Evolutionary conservation across 2,888 invertebrate genomes (phyloP), one percentile per base, ranked within the genome.

Genomic region (Tineola bisselliella): DNA sequence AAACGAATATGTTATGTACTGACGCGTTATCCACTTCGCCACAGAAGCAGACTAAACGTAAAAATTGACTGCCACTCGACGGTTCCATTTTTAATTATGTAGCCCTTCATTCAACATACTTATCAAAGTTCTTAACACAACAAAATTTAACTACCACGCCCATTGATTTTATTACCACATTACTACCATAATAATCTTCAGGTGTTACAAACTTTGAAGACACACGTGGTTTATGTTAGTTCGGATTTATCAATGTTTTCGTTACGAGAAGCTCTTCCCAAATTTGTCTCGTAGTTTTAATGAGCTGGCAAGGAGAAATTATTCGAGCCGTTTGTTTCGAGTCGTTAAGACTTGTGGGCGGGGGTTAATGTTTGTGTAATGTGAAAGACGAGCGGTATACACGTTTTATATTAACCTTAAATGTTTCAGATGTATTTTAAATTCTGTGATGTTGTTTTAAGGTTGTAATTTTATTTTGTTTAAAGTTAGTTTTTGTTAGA

Each of bases 261-360:
- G 58, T 56, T 56, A 19, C 8, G 58, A 17, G 58, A 13, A 30
- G 18, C 25, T 19, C 1, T 10, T 17, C n/a, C 33, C 33, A 17
- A 58, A 70, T 69, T 72, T 69, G 70, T 70, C 70, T 70, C 65
- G 63, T 38, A 63, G 63, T 70, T 68, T 69, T 73, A 76, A 78
- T 75, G 76, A 76, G 70, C 64, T 66, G 66, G 65, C 62, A 65
- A 68, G 3, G 66, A 65, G 64, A 66, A 59, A 73, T 74, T 75
- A 73, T 73, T 69, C 65, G 70, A 66, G 67, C 68, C 70, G 68
- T 72, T 75, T 73, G 69, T 71, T 63, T 63, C 33, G 12, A 15
- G 48, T 38, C 61, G 62, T 64, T 62, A 64, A 63, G 59, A 61
- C 54, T 59, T 60, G 60, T 44, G 60, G 38, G 38, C 38, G 38